Conservation (phyloP, 2,113 vertebrate species). For the Alectura lathami region DNA sequence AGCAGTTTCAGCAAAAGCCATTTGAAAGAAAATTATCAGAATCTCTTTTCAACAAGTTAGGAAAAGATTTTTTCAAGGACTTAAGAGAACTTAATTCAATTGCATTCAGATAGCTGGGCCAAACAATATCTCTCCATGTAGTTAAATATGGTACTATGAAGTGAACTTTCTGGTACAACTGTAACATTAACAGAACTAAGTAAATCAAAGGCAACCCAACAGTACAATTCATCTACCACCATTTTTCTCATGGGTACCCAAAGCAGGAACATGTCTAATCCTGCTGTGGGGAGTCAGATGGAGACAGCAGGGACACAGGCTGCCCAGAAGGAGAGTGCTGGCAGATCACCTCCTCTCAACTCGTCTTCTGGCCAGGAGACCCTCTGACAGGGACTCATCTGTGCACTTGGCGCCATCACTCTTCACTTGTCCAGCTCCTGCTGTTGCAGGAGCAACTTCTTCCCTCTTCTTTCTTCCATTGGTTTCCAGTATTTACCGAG, state of each 20-base stretch:
- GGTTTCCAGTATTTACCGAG: background rate
- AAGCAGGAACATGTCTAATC: background rate
- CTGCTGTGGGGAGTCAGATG: background rate
- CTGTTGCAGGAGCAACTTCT: background rate
- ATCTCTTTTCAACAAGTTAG: background rate
- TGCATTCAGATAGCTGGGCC: background rate
- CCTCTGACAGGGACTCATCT: constrained; percentile 36
- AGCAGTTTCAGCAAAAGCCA: background rate
- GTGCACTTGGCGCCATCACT: background rate
- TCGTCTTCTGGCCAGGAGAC: constrained; percentile 5
- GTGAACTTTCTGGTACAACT: background rate
- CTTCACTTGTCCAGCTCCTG: background rate
- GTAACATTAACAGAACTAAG: background rate
- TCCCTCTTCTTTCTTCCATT: background rate
- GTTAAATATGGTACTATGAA: background rate
- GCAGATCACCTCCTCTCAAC: background rate
- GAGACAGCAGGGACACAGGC: background rate
- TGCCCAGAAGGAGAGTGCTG: background rate
- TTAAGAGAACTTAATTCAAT: background rate
- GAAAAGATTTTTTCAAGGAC: background rate
- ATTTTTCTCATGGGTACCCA: background rate
- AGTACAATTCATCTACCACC: background rate
- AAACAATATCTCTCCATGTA: background rate
- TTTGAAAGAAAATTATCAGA: background rate
- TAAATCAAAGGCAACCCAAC: background rate